Percentiles rank a stretch among this genome's conserved stretches.
phyloP scores from a whole-genome alignment of 2,888 invertebrate species.

The Cheilosia vulpina region DNA sequence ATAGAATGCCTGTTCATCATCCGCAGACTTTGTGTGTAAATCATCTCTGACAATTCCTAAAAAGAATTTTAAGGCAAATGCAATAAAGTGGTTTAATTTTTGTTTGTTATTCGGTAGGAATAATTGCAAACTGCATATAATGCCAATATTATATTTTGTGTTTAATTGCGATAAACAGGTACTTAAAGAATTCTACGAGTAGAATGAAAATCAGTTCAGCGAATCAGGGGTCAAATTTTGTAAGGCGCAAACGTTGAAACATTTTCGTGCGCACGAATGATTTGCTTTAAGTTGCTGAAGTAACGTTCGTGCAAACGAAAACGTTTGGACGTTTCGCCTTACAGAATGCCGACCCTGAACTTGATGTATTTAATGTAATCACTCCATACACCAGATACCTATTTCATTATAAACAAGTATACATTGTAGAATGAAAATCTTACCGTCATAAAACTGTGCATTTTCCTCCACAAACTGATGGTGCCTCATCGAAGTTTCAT shows the following conservation, averaged over 20 bases:
- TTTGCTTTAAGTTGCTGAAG: too few species aligned
- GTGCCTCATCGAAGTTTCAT: slow-evolving; percentile 93
- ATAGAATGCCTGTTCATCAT: slow-evolving; percentile 78
- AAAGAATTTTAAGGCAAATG: slow-evolving; percentile 59
- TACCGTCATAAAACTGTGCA: slow-evolving; percentile 92
- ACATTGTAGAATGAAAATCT: slow-evolving; percentile 38
- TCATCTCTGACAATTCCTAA: slow-evolving; percentile 91
- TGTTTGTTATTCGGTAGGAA: background rate
- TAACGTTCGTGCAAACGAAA: too few species aligned
- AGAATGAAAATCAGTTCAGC: too few species aligned
- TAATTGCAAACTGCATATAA: background rate
- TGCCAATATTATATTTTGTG: too few species aligned
- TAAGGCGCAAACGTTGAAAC: too few species aligned
- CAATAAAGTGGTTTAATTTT: background rate
- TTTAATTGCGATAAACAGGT: too few species aligned
- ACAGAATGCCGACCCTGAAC: too few species aligned
- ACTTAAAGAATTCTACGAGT: too few species aligned
- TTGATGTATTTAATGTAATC: too few species aligned
- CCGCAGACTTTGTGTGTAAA: slow-evolving; percentile 83
- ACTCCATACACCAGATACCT: background rate
- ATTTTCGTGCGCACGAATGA: too few species aligned
- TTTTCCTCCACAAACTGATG: slow-evolving; percentile 94
- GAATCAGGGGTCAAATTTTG: too few species aligned
- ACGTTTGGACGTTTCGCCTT: too few species aligned
- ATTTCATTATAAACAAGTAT: background rate